Conservation (phyloP, 2,113 vertebrate genomes). For the Eubucco bourcierii region DNA sequence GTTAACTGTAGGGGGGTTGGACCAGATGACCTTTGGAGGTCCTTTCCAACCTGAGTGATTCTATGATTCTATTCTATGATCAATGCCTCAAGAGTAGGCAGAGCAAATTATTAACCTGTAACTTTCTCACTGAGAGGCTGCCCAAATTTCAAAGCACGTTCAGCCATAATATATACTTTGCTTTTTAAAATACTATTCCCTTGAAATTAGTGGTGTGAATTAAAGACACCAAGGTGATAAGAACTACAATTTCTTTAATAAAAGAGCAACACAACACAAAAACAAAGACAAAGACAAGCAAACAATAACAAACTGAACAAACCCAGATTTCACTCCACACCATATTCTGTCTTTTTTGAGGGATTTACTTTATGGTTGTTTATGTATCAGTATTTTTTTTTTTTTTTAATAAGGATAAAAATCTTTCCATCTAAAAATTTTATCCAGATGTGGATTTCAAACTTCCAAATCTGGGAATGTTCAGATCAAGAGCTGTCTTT, state of each 20-base stretch:
- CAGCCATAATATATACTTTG: not conserved
- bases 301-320: not conserved
- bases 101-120: not conserved
- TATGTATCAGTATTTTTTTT: not conserved
- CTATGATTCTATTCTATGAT: not conserved
- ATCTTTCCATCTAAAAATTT: conserved; percentile 52
- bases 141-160: not conserved
- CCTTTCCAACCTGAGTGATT: too few species aligned
- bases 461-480: conserved; percentile 63
- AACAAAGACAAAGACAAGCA: too few species aligned
- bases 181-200: not conserved
- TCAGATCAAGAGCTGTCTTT: conserved; percentile 22
- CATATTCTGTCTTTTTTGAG: not conserved
- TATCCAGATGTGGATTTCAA: conserved; percentile 59
- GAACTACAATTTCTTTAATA: not conserved
- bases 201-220: not conserved
- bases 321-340: not conserved
- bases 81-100: not conserved
- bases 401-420: not conserved
- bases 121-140: not conserved
- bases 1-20: too few species aligned
- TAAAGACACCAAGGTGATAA: not conserved
- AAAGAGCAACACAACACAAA: not conserved
- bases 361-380: not conserved
- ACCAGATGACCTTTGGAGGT: too few species aligned